A percentile compares a stretch with the other conserved stretches of the same genome.
phyloP scores from a whole-genome alignment of 92 coral and sea anemone genomes.

The Phenganax marumi region DNA sequence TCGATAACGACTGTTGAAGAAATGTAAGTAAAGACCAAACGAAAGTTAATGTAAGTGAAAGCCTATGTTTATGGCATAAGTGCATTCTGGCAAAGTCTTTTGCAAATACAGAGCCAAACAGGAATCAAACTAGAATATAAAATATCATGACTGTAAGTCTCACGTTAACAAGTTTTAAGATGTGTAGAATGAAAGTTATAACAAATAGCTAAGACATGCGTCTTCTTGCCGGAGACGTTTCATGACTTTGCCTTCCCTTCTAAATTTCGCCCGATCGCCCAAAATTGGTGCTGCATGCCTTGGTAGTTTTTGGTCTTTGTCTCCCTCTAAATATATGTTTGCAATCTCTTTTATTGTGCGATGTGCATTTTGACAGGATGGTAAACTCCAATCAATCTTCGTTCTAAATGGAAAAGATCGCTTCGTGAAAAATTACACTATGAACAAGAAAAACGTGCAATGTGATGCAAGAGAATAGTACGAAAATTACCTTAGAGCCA shows the following conservation, averaged over 20 bases:
- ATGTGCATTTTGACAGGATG: background rate
- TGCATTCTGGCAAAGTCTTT: no score
- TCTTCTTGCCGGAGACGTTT: conserved; percentile 13
- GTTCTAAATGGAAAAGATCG: conserved; percentile 11
- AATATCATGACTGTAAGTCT: no score
- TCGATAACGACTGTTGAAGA: no score
- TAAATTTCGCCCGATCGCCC: conserved; percentile 5
- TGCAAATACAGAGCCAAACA: no score
- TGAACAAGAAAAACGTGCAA: background rate
- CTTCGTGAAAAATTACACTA: background rate
- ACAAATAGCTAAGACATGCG: background rate
- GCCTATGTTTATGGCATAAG: no score
- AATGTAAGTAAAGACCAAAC: no score
- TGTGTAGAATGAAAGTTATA: background rate
- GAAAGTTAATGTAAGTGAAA: no score
- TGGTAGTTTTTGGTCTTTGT: background rate
- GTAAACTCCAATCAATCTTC: conserved; percentile 23
- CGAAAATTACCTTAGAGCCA: background rate
- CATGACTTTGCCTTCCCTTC: conserved; percentile 2
- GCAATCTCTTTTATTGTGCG: conserved; percentile 11
- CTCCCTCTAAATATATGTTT: background rate
- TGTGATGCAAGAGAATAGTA: background rate
- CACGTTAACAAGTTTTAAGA: no score
- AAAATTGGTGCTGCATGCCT: background rate
- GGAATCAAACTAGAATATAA: no score